Evolutionary conservation across 2,797 vertebrate species (phyloP), one percentile per base, ranked within the genome.

Genomic region (Myiotriccus ornatus): DNA sequence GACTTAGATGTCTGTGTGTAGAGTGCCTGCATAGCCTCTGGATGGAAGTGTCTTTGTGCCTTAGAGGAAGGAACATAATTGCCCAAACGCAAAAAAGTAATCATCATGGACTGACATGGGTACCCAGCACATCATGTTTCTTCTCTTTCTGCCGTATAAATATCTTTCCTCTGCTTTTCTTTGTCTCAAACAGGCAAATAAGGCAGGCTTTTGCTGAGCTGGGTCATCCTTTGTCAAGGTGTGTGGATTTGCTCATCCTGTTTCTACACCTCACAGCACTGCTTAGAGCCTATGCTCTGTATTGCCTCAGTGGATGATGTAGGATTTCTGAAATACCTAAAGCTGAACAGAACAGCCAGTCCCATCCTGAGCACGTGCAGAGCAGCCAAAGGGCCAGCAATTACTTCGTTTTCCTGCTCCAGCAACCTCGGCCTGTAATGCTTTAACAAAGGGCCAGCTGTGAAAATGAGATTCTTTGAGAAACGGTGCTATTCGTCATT

Each of bases 391-490:
- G 28, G 57, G 17, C 32, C 62, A 65, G 50, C 15, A 86, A 69
- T 59, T 78, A 17, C 52, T 86, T 92, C 7, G 2, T 79, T 90
- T 86, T 81, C 27, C 89, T 78, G 44, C 41, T 84, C 14, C 70
- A 76, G 52, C n/a, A 86, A 46, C 17, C 37, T 84, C 39, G 77
- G 60, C 27, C 86, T 67, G 22, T 67, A 90, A 56, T 15, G 25
- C 9, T 81, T 71, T 80, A 81, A 86, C 50, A 75, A 82, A 93
- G 27, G 27, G 8, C 52, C 77, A 94, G 77, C 67, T 96, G 85
- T 84, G 53, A 85, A 81, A 95, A 90, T 79, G 8, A 86, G 52
- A 44, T 63, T 90, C 83, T 90, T 90, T 95, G 89, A 81, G 60
- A 74, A 88, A 79, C 39, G 3, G 9, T 63, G 18, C 49, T 63